Evolutionary conservation across 92 coral and sea anemone species (phyloP).

Genomic region (Phenganax stokvisi): DNA sequence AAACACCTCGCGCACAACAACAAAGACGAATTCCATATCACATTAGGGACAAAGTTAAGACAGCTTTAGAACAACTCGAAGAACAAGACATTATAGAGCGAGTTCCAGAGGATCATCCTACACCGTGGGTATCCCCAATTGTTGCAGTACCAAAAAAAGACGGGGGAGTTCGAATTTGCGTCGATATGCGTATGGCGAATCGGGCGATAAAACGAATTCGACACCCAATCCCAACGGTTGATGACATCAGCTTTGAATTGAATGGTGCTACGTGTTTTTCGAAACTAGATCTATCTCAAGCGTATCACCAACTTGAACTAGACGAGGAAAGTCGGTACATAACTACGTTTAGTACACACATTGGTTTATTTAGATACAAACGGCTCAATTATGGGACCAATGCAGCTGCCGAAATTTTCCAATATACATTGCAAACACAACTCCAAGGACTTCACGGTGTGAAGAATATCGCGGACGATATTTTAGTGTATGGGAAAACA

Average conservation of each 20-base stretch:
- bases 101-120: neutral
- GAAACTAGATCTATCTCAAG: neutral
- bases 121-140: conserved; percentile 20
- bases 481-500: too few relatives aligned
- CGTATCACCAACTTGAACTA: conserved; percentile 10
- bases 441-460: too few relatives aligned
- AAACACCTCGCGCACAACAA: too few relatives aligned
- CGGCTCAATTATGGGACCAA: too few relatives aligned
- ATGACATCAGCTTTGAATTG: conserved; percentile 4
- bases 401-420: too few relatives aligned
- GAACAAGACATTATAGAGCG: neutral
- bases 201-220: conserved; percentile 6
- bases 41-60: neutral
- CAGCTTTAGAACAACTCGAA: neutral
- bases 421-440: too few relatives aligned
- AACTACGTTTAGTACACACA: neutral
- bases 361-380: too few relatives aligned
- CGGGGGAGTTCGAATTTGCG: conserved; percentile 5
- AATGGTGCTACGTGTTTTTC: neutral
- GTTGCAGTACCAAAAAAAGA: conserved; percentile 19
- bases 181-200: conserved; percentile 15
- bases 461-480: too few relatives aligned
- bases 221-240: conserved; percentile 24
- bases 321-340: conserved; percentile 7
- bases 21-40: too few relatives aligned